Percentiles rank a stretch among this genome's conserved stretches.
phyloP scores from a whole-genome alignment of 2,797 vertebrate species.

The Phalanger gymnotis region DNA sequence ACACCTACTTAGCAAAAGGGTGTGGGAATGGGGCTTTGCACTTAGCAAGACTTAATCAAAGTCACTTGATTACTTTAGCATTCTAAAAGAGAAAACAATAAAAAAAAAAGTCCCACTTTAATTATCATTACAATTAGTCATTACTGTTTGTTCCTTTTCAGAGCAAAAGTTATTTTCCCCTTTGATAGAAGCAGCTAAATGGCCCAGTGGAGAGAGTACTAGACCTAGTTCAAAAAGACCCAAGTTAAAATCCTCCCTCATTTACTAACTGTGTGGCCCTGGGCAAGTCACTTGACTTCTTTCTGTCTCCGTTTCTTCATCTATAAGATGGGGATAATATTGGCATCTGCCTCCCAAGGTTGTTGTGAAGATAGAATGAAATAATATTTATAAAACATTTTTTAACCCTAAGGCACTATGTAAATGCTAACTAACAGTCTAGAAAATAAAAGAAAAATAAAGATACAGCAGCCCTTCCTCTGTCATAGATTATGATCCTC shows the following conservation, averaged over 20 bases:
- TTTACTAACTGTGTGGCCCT: background rate
- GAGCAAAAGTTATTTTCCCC: background rate
- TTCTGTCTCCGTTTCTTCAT: background rate
- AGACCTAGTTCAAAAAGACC: background rate
- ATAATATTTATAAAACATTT: background rate
- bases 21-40: too few relatives aligned
- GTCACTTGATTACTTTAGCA: too few relatives aligned
- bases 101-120: too few relatives aligned
- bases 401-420: background rate
- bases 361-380: background rate
- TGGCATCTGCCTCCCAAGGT: background rate
- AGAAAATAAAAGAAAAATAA: background rate
- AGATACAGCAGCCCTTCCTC: background rate
- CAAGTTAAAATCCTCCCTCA: background rate
- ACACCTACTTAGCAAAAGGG: too few relatives aligned
- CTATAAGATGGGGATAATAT: background rate
- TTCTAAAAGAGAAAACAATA: too few relatives aligned
- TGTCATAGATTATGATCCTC: background rate
- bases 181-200: background rate
- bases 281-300: background rate
- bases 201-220: background rate
- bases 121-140: too few relatives aligned
- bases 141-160: too few relatives aligned
- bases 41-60: too few relatives aligned
- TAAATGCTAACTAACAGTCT: background rate